Percentiles rank a stretch among this genome's conserved stretches.
Conservation (phyloP, 1,140 invertebrate species). For the Linepithema humile region DNA sequence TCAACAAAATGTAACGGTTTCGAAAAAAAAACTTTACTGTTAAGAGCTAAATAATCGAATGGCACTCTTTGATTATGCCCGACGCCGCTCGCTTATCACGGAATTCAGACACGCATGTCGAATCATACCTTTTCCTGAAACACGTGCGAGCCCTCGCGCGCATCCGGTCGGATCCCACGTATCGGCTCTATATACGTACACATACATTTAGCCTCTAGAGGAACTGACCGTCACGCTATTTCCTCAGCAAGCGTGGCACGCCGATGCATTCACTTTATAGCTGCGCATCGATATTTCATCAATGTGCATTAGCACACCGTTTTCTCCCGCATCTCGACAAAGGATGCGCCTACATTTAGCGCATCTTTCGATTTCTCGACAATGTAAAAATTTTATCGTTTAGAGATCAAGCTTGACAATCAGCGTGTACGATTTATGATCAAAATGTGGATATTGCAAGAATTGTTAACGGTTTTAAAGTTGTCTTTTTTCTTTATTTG, state of each 20-base stretch:
- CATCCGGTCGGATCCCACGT: conserved; percentile 38
- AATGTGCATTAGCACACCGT: conserved; percentile 52
- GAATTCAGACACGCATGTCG: conserved; percentile 51
- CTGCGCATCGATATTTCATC: conserved; percentile 62
- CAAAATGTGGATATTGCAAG: background rate
- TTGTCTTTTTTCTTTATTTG: background rate
- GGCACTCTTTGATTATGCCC: conserved; percentile 27
- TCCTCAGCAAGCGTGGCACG: background rate
- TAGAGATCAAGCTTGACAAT: background rate
- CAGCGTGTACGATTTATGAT: conserved; percentile 2
- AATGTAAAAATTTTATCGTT: conserved; percentile 1
- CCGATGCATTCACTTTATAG: conserved; percentile 59
- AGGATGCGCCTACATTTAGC: background rate
- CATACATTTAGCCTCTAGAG: conserved; percentile 10
- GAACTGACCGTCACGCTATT: conserved; percentile 49
- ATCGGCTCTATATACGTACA: conserved; percentile 9
- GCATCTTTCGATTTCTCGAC: conserved; percentile 34
- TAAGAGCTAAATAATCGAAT: conserved; percentile 20
- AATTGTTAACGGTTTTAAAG: background rate
- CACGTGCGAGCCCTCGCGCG: background rate
- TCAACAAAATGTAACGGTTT: conserved; percentile 3
- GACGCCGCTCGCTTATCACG: conserved; percentile 41
- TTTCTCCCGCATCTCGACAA: conserved; percentile 18
- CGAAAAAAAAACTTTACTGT: background rate
- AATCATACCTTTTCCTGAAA: conserved; percentile 40